A percentile compares a stretch with the other conserved stretches of the same genome.
These are phyloP conservation scores for Melanogrammus aeglefinus DNA, from an alignment of 2,797 vertebrate species.

Conservation along the genomic window DNA sequence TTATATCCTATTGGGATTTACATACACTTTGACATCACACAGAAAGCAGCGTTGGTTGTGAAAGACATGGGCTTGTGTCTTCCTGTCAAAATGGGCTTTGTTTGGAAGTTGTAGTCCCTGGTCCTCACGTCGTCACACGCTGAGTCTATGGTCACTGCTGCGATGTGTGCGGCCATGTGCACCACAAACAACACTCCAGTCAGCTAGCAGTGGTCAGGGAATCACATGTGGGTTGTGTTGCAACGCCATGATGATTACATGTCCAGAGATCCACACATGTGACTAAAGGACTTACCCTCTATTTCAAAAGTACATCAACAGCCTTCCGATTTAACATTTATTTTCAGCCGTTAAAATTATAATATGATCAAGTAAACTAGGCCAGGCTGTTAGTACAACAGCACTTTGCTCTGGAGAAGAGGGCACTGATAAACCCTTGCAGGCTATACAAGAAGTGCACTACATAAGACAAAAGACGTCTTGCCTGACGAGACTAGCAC, in stretches of 20 bases:
- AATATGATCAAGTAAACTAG: slow-evolving; percentile 10
- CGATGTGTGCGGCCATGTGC: slow-evolving; percentile 64
- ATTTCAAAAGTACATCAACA: neutral
- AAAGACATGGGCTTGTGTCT: slow-evolving; percentile 69
- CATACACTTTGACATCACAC: slow-evolving; percentile 74
- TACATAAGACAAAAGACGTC: too few species aligned
- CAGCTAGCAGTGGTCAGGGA: slow-evolving; percentile 66
- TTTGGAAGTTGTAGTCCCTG: slow-evolving; percentile 64
- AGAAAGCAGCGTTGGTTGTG: slow-evolving; percentile 75
- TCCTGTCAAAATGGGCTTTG: slow-evolving; percentile 70
- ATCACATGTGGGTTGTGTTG: slow-evolving; percentile 11
- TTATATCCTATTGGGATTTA: slow-evolving; percentile 21
- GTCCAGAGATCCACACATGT: neutral
- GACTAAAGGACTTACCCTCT: neutral
- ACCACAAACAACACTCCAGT: slow-evolving; percentile 55
- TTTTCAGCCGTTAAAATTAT: neutral
- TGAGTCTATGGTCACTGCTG: slow-evolving; percentile 69
- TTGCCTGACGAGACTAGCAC: too few species aligned
- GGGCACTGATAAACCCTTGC: too few species aligned
- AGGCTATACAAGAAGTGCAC: too few species aligned
- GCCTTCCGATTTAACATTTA: neutral
- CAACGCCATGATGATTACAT: slow-evolving; percentile 1
- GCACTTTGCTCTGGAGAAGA: too few species aligned
- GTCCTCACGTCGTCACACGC: slow-evolving; percentile 66
- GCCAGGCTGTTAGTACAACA: too few species aligned